Evolutionary conservation across 2,888 invertebrate species (phyloP).

Genomic region (Keiferia lycopersicella): DNA sequence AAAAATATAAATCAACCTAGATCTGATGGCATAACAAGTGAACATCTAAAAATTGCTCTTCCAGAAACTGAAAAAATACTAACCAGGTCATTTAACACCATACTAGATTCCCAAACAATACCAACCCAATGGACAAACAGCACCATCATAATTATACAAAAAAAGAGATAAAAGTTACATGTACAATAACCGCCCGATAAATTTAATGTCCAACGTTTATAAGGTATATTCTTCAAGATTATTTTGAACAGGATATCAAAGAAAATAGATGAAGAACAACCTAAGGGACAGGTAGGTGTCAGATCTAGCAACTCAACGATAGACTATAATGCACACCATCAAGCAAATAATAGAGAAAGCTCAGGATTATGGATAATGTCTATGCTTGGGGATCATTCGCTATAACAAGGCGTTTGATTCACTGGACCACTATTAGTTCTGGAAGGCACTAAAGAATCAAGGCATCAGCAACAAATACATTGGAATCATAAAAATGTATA

Average conservation of each 20-base stretch:
- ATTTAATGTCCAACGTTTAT: constrained; percentile 16
- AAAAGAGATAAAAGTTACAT: constrained; percentile 36
- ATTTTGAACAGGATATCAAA: constrained; percentile 6
- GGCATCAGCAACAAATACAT: constrained; percentile 30
- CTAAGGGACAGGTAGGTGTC: background rate
- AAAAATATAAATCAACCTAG: background rate
- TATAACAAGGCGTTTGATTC: constrained; percentile 33
- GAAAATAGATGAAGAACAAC: background rate
- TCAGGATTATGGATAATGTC: constrained; percentile 33
- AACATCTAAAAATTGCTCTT: background rate
- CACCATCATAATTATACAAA: constrained; percentile 38
- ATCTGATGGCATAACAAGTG: background rate
- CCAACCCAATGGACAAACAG: constrained; percentile 37
- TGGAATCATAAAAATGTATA: constrained; percentile 36
- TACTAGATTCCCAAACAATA: background rate
- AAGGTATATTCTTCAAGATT: constrained; percentile 1
- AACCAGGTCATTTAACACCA: constrained; percentile 22
- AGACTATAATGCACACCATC: constrained; percentile 7
- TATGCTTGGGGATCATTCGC: constrained; percentile 35
- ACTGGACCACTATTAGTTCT: background rate
- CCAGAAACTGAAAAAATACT: background rate
- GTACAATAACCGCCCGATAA: constrained; percentile 35
- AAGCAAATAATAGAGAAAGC: constrained; percentile 18
- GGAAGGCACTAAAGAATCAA: constrained; percentile 31
- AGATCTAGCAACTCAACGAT: background rate